Evolutionary conservation across 2,888 invertebrate genomes (phyloP).

Genomic region (Seira ritae): DNA sequence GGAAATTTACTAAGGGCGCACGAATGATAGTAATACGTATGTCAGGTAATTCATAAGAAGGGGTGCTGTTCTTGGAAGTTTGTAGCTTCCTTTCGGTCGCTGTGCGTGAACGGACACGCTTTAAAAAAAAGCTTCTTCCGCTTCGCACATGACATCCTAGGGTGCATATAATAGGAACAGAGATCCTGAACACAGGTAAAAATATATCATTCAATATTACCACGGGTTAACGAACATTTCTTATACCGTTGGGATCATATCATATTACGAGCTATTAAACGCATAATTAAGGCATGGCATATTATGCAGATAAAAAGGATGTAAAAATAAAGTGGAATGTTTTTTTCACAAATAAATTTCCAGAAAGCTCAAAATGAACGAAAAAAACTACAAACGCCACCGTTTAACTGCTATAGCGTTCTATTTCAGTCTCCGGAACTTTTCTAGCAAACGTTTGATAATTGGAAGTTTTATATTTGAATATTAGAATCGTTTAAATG

Average conservation of each 20-base stretch:
- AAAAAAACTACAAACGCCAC: no score
- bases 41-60: conserved; percentile 6
- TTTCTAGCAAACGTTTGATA: no score
- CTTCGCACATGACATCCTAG: conserved; percentile 51
- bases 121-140: conserved; percentile 39
- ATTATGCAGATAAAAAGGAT: not conserved
- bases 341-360: no score
- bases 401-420: no score
- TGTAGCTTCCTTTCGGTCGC: conserved; percentile 1
- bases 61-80: no score
- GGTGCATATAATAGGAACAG: not conserved
- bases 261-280: not conserved
- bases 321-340: no score
- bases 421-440: no score
- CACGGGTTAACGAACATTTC: not conserved
- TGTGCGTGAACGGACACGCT: not conserved
- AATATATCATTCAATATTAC: not conserved
- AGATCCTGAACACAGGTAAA: not conserved
- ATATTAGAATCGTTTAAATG: no score
- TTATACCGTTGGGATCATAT: not conserved
- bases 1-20: conserved; percentile 19
- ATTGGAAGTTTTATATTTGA: no score
- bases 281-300: not conserved
- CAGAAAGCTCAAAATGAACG: no score
- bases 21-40: not conserved